A percentile compares a stretch with the other conserved stretches of the same genome.
phyloP scores from a whole-genome alignment of 1,140 invertebrate genomes.

The Brachionus rubens region DNA sequence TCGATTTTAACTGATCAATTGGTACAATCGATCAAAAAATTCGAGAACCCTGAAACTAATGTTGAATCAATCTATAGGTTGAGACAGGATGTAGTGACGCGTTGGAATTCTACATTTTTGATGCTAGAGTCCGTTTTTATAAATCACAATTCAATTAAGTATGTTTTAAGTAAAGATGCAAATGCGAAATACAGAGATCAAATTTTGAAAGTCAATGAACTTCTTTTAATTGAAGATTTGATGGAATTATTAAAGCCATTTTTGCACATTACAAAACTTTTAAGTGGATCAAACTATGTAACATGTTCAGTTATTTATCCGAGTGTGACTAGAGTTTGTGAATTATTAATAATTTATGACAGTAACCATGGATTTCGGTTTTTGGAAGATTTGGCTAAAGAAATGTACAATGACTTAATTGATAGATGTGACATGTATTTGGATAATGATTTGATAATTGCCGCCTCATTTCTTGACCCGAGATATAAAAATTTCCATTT shows the following conservation, averaged over 20 bases:
- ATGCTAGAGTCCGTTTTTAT: no score
- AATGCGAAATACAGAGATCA: background rate
- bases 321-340: background rate
- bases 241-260: background rate
- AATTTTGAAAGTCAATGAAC: background rate
- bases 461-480: background rate
- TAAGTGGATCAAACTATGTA: background rate
- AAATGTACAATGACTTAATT: background rate
- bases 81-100: no score
- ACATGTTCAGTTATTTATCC: background rate
- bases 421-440: background rate
- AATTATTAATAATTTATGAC: background rate
- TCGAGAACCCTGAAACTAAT: no score
- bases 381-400: background rate
- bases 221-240: background rate
- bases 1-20: no score
- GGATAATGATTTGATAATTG: slow-evolving; percentile 1
- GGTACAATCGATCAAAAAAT: no score
- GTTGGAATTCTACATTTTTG: no score
- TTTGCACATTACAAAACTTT: background rate
- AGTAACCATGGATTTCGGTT: background rate
- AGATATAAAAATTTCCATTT: background rate
- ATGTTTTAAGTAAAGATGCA: no score
- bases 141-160: no score
- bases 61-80: no score